Percentiles rank a stretch among this genome's conserved stretches.
Conservation (phyloP, 2,797 vertebrate species). For the Holocentrus rufus region DNA sequence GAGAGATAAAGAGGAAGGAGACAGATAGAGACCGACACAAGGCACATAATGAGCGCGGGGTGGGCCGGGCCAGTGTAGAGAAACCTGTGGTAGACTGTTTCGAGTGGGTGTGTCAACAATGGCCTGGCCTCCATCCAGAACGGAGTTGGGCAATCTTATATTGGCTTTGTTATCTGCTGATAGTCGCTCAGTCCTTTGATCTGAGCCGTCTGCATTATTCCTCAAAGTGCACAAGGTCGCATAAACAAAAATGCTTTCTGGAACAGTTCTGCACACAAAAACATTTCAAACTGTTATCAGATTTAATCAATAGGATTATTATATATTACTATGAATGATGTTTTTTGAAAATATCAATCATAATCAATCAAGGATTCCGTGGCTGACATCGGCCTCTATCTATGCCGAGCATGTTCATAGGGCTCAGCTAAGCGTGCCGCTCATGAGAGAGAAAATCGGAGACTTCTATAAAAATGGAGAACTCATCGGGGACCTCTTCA, state of each 20-base stretch:
- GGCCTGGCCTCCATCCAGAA: slow-evolving; percentile 52
- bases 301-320: background rate
- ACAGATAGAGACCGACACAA: slow-evolving; percentile 13
- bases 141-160: slow-evolving; percentile 33
- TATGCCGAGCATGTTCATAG: slow-evolving; percentile 46
- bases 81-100: slow-evolving; percentile 23
- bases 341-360: background rate
- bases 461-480: slow-evolving; percentile 67
- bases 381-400: slow-evolving; percentile 38
- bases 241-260: slow-evolving; percentile 18
- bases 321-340: too few species aligned
- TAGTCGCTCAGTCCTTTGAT: slow-evolving; percentile 36
- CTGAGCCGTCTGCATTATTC: slow-evolving; percentile 28
- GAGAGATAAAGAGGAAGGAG: slow-evolving; percentile 32
- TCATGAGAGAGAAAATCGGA: slow-evolving; percentile 57
- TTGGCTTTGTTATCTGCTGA: slow-evolving; percentile 51
- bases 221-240: slow-evolving; percentile 21
- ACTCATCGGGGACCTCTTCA: slow-evolving; percentile 72
- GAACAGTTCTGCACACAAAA: background rate
- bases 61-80: slow-evolving; percentile 7
- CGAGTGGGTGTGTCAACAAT: slow-evolving; percentile 52
- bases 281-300: too few species aligned
- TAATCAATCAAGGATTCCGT: slow-evolving; percentile 29
- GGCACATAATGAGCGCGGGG: background rate
- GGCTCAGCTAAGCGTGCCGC: slow-evolving; percentile 54